Evolutionary conservation across 30 jellyfish, hydroid and myxozoan species (phyloP).

Genomic region (Hydra vulgaris): DNA sequence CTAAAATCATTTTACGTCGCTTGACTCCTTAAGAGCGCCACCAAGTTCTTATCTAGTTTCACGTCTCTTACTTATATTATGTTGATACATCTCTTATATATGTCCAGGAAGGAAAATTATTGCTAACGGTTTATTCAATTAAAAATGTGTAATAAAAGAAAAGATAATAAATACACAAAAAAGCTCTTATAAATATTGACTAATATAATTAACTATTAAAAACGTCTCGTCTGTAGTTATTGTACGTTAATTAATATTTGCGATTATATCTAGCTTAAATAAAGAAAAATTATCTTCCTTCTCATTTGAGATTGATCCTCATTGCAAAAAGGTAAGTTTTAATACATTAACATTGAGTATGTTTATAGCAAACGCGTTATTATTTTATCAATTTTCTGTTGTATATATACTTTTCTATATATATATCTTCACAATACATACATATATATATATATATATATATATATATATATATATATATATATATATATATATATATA

Average conservation of each 20-base stretch:
- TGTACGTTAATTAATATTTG: neutral
- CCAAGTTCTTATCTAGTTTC: neutral
- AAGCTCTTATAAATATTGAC: neutral
- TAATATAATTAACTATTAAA: neutral
- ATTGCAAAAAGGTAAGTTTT: neutral
- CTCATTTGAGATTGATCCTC: neutral
- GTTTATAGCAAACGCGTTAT: too few species aligned
- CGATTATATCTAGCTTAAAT: neutral
- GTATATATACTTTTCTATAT: neutral
- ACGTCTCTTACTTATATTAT: neutral
- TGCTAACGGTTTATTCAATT: neutral
- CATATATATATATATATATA: too few species aligned
- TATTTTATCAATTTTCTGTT: neutral
- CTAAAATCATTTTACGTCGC: neutral
- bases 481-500: too few species aligned
- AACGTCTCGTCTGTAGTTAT: neutral
- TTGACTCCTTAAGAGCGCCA: neutral
- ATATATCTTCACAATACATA: too few species aligned
- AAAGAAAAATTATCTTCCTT: neutral
- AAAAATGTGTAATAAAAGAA: neutral
- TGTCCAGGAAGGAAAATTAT: neutral
- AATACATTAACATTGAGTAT: too few species aligned
- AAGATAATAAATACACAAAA: neutral
- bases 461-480: too few species aligned
- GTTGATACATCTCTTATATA: neutral